Conservation (phyloP, 1,140 invertebrate species). For the Mylabris phalerata region DNA sequence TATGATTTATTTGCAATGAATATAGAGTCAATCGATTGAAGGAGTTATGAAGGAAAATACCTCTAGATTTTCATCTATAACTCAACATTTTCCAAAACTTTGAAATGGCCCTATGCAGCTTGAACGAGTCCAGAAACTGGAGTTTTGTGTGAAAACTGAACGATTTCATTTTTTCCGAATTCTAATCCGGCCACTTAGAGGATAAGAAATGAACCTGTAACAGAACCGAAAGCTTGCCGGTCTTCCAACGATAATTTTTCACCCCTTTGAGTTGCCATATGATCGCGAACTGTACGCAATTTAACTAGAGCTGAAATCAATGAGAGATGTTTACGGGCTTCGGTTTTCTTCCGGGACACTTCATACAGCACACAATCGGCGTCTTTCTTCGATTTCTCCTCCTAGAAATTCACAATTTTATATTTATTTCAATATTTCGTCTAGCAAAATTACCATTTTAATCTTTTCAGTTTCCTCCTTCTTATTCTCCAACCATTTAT, state of each 20-base stretch:
- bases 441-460: constrained; percentile 41
- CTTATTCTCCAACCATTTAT: constrained; percentile 53
- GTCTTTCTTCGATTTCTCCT: constrained; percentile 57
- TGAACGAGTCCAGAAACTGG: too few relatives aligned
- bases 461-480: constrained; percentile 54
- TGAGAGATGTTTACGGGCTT: constrained; percentile 56
- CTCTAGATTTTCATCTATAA: too few relatives aligned
- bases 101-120: too few relatives aligned
- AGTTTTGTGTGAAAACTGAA: too few relatives aligned
- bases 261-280: constrained; percentile 53
- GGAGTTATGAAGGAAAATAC: too few relatives aligned
- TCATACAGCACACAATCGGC: constrained; percentile 63
- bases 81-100: too few relatives aligned
- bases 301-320: constrained; percentile 56
- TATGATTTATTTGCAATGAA: too few relatives aligned
- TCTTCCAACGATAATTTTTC: constrained; percentile 46
- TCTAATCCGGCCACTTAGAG: too few relatives aligned
- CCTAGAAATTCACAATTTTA: constrained; percentile 18
- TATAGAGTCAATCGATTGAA: too few relatives aligned
- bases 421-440: too few relatives aligned
- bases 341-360: constrained; percentile 58
- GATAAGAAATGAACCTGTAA: constrained; percentile 22
- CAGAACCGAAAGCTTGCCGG: constrained; percentile 32
- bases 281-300: constrained; percentile 53
- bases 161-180: too few relatives aligned